Conservation (phyloP, 1,140 invertebrate genomes). For the Drosophila lini region DNA sequence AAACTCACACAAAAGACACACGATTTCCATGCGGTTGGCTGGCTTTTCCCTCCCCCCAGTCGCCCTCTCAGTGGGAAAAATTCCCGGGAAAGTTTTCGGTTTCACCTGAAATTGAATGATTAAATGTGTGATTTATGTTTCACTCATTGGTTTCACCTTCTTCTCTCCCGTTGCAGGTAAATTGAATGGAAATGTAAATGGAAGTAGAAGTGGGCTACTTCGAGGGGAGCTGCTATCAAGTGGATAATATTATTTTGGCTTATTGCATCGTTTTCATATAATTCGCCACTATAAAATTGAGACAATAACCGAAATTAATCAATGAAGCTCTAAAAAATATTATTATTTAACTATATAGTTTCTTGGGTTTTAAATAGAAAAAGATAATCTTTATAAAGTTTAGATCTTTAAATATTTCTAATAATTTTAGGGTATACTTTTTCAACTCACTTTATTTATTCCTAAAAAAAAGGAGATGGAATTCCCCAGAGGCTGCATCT, state of each 20-base stretch:
- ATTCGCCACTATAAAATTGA: neutral
- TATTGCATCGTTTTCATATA: neutral
- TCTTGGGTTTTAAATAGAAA: neutral
- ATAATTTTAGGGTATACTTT: neutral
- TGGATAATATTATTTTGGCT: neutral
- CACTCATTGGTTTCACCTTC: neutral
- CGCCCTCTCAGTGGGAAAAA: neutral
- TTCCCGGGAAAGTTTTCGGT: constrained; percentile 16
- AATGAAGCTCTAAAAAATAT: neutral
- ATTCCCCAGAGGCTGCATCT: neutral
- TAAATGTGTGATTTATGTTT: constrained; percentile 35
- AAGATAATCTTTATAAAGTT: neutral
- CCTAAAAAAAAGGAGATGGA: no score
- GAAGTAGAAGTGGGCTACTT: neutral
- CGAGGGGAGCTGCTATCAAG: neutral
- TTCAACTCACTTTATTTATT: neutral
- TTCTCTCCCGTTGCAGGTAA: constrained; percentile 22
- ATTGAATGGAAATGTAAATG: constrained; percentile 16
- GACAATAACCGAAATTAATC: constrained; percentile 1
- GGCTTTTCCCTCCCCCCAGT: neutral
- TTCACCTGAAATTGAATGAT: constrained; percentile 27
- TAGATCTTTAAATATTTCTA: neutral
- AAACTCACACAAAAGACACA: constrained; percentile 30
- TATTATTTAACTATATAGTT: neutral
- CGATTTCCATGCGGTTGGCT: constrained; percentile 18